Evolutionary conservation across 2,888 invertebrate genomes (phyloP).

Genomic region (Drosophila yooni): DNA sequence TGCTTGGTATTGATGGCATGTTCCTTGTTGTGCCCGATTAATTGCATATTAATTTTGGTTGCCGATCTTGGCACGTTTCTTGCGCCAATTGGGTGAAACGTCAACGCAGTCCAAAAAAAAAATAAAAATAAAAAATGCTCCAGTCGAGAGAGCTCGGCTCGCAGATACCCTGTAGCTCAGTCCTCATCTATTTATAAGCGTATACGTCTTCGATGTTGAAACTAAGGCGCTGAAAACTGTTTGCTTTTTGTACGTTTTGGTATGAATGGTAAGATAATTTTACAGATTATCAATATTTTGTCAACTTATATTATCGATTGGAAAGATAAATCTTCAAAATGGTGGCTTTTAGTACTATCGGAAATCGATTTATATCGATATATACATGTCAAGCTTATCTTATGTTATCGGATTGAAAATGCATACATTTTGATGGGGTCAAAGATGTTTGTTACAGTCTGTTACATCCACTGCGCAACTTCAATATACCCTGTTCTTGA

Average conservation of each 20-base stretch:
- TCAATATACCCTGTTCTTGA: not conserved
- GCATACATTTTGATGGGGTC: not conserved
- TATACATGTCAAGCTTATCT: no score
- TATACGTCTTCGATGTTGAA: not conserved
- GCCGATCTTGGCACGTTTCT: conserved; percentile 77
- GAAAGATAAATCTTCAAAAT: not conserved
- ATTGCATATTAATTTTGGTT: conserved; percentile 81
- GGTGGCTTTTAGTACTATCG: not conserved
- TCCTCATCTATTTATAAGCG: not conserved
- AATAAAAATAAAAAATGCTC: not conserved
- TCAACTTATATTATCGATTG: not conserved
- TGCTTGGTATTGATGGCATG: conserved; percentile 72
- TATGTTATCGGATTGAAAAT: not conserved
- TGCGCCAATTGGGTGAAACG: conserved; percentile 74
- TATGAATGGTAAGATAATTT: no score
- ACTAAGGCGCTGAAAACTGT: not conserved
- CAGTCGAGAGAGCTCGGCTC: not conserved
- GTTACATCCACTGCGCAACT: not conserved
- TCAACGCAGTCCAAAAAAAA: conserved; percentile 13
- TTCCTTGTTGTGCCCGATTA: conserved; percentile 78
- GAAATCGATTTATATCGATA: not conserved
- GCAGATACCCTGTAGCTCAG: not conserved
- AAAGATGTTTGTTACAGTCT: not conserved
- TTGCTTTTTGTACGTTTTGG: no score
- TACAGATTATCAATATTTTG: not conserved